A percentile compares a stretch with the other conserved stretches of the same genome.
Evolutionary conservation across 2,797 vertebrate species (phyloP).

Genomic region (Pogonophryne albipinna): DNA sequence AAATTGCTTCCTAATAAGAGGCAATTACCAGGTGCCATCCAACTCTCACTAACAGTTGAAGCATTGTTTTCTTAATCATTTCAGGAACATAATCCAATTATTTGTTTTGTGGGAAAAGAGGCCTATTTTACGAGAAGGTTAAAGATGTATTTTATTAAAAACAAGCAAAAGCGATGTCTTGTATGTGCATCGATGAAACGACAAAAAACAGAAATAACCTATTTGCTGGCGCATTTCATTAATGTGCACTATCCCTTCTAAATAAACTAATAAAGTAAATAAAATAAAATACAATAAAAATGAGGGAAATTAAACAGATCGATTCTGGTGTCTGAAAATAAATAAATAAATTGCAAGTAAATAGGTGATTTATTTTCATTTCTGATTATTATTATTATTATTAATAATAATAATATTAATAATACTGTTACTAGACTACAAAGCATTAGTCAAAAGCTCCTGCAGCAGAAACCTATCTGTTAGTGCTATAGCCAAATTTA

Average conservation of each 20-base stretch:
- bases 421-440: too few relatives aligned
- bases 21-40: conserved; percentile 40
- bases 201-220: too few relatives aligned
- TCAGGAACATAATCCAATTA: conserved; percentile 9
- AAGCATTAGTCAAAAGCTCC: too few relatives aligned
- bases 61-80: conserved; percentile 21
- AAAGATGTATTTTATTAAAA: neutral
- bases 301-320: neutral
- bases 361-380: neutral
- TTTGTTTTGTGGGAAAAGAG: neutral
- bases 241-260: too few relatives aligned
- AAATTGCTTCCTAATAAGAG: conserved; percentile 50
- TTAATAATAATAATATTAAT: too few relatives aligned
- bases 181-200: too few relatives aligned
- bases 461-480: too few relatives aligned
- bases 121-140: neutral
- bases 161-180: neutral
- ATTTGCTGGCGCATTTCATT: too few relatives aligned
- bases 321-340: neutral
- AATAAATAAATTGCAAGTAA: neutral
- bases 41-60: conserved; percentile 17
- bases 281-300: neutral
- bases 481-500: too few relatives aligned
- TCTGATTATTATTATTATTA: too few relatives aligned
- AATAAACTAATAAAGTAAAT: too few relatives aligned